These are phyloP conservation scores for Pantherophis vulpinus DNA, from an alignment of 2,797 vertebrate species.

Conservation along the genomic window DNA sequence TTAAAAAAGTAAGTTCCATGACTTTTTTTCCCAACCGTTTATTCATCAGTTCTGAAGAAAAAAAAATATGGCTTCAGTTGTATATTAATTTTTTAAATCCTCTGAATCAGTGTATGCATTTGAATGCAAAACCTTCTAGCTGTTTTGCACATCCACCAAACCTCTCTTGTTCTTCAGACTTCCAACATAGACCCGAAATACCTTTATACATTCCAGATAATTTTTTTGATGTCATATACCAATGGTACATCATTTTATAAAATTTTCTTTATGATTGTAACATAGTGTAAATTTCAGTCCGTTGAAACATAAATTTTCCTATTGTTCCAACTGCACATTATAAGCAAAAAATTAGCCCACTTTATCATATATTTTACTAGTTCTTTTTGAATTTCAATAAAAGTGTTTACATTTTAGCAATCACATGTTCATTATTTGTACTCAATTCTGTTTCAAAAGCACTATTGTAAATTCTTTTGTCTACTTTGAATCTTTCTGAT, in stretches of 20 bases:
- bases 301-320: not conserved
- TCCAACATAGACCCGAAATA: not conserved
- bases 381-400: not conserved
- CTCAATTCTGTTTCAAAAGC: not conserved
- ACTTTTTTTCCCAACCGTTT: not conserved
- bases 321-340: not conserved
- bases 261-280: not conserved
- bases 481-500: not conserved
- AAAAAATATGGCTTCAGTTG: not conserved
- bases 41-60: not conserved
- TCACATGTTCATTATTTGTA: not conserved
- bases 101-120: not conserved
- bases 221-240: not conserved
- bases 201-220: not conserved
- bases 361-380: not conserved
- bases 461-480: not conserved
- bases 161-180: not conserved
- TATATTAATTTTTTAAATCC: not conserved
- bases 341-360: not conserved
- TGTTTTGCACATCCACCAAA: not conserved
- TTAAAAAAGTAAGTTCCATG: not conserved
- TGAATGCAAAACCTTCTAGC: not conserved
- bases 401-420: not conserved
- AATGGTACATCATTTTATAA: not conserved
- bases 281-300: not conserved